phyloP scores from a whole-genome alignment of 2,113 vertebrate species.

The Cygnus buccinator region DNA sequence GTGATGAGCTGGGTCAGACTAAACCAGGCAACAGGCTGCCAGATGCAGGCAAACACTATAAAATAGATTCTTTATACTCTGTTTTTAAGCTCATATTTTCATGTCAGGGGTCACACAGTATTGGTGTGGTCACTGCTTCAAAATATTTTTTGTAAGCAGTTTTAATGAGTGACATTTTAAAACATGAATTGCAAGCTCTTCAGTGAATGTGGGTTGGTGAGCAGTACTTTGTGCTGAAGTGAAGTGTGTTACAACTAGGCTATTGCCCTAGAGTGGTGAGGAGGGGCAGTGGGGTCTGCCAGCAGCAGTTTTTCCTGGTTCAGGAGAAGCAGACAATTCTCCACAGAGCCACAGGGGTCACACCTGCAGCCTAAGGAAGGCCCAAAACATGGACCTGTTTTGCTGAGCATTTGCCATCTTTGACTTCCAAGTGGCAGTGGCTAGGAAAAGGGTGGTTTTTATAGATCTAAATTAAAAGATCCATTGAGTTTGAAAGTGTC shows the following conservation, averaged over 20 bases:
- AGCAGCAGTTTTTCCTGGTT: background rate
- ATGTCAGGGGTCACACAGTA: background rate
- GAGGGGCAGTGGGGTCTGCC: rapidly evolving
- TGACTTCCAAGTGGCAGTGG: background rate
- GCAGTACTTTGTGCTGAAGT: background rate
- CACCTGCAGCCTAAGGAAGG: background rate
- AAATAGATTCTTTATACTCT: background rate
- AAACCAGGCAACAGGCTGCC: background rate
- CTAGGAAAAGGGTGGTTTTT: background rate
- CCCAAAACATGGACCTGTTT: background rate
- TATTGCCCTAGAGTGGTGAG: background rate
- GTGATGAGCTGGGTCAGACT: background rate
- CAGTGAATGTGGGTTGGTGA: background rate
- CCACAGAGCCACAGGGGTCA: background rate
- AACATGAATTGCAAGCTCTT: background rate
- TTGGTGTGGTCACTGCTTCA: background rate
- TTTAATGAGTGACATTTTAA: background rate
- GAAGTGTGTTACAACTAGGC: background rate
- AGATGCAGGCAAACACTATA: background rate
- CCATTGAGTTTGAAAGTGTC: background rate
- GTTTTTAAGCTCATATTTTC: background rate
- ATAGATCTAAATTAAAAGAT: background rate
- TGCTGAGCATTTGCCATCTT: background rate
- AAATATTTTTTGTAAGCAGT: background rate
- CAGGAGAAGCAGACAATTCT: background rate